Base-by-base conservation (phyloP, 2,113 vertebrate species). In the Hirundichthys speculiger region DNA sequence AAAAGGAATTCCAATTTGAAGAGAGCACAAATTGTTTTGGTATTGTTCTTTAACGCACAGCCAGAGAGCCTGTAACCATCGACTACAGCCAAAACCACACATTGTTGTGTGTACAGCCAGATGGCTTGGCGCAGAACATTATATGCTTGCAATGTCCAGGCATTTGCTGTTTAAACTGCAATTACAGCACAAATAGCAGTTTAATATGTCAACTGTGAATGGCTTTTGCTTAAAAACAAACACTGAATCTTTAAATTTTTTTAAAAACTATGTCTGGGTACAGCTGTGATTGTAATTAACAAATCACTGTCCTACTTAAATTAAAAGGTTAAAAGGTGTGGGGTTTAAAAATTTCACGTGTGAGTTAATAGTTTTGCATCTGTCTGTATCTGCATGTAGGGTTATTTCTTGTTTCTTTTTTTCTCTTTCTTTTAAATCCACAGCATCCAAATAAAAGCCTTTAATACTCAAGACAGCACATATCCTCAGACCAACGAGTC, bases 401-500 rank as follows among this genome's bases (percentile, higher is more conserved):
- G 8, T 18, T 75, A 64, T 48, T 27, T 27, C 25, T 27, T n/a
- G 9, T 43, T 8, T 8, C 16, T 45, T 45, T 45, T n/a, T 45
- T 45, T 18, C 4, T 45, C 11, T 57, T 16, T 45, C 11, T 57
- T 45, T 71, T 49, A 59, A 22, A 53, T 77, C 34, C 45, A 63
- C 20, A 45, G 61, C 21, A 34, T 45, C 4, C 18, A 40, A 51
- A 63, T 64, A 52, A 63, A 58, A 3, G n/a, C 15, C 40, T 60
- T 34, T 62, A 66, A 51, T 54, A 59, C 30, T 51, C 19, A 57
- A 43, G 30, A 66, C 19, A 45, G 52, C 55, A 69, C 48, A 68
- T 77, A 65, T 80, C 69, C 27, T 69, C 34, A 73, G 41, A 75
- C 62, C 22, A 61, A 13, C 24, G 40, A 79, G 69, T 49, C 65